Base-by-base conservation (phyloP, 2,797 vertebrate species). In the Botia almorhae region DNA sequence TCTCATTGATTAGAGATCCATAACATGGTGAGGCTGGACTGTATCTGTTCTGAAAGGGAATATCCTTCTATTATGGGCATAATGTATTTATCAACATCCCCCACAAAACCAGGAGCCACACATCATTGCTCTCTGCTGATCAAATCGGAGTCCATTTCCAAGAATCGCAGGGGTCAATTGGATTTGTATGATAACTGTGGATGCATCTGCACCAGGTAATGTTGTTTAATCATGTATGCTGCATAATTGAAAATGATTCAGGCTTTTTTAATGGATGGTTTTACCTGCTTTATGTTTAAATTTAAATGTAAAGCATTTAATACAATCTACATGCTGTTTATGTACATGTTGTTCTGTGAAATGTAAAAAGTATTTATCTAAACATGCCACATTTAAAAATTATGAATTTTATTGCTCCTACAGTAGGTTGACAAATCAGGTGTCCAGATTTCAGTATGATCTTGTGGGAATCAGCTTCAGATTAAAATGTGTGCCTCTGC, bases 1-100 rank as follows among this genome's bases (percentile, higher is more conserved):
- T 83, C 80, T 33, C 81, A 91, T 90, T 63, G 89, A 90, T 90
- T 80, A 26, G 19, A 82, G 81, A 88, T 81, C 85, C 80, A 76
- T 83, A 84, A 86, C 81, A 81, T 71, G 81, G 65, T 82, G 83
- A 26, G 68, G 80, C 81, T 73, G 81, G 29, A 76, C 69, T 67
- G 67, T 60, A 48, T 81, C 69, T 70, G 78, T 61, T 76, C 78
- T 83, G 82, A 85, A 84, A 88, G 85, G 82, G 84, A 80, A 80
- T 65, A 84, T 89, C 80, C 87, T 89, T 86, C 87, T 89, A 90
- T 85, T 85, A 86, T 19, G 63, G 70, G 69, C 14, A 23, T 81
- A 82, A 82, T 84, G 82, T 50, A 76, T 84, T 84, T 82, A 85
- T 67, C 78, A 67, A 5, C 75, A 60, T 81, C 81, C 74, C 76